Base-by-base conservation (phyloP, 1,140 invertebrate species). In the Maniola jurtina region DNA sequence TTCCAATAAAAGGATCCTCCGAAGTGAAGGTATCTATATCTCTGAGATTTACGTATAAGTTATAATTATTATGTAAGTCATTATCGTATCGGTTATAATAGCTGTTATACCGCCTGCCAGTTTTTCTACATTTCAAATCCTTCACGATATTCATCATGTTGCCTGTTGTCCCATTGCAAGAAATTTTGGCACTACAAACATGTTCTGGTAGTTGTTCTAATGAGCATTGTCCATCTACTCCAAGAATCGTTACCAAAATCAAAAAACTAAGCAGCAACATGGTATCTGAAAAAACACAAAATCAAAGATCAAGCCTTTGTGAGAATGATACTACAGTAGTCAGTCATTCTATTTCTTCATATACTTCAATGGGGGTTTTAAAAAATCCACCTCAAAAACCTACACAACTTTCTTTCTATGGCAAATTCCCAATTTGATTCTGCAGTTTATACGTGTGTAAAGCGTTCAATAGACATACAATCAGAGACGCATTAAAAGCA, bases 1-100 rank as follows among this genome's bases (percentile, higher is more conserved):
- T 16, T 15, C 47, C 50, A 62, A 16, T 1, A 25, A 62, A 50
- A 38, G 61, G 50, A 54, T 62, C 48, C 34, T 54, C 61, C 13
- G 34, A 33, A 25, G 9, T 8, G n/a, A 40, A 25, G 34, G 54
- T 54, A 33, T 62, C 35, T 40, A 35, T 35, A 40, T 40, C n/a
- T 16, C 16, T 3, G 16, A 62, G 11, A 7, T 36, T 40, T 16
- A 62, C 14, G 25, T 62, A 36, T 33, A 62, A 38, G 8, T 54
- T 10, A 40, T 54, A 62, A 42, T 62, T 54, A 40, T 16, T 11
- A 13, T n/a, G 1, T n/a, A 45, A 45, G 6, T 45, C 42, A 45
- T 45, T 11, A 8, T 45, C 42, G 13, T 45, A 45, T 0, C 10
- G 10, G 5, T 1, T 2, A 45, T 45, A 45, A 11, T n/a, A 11